Percentiles rank a stretch among this genome's conserved stretches.
These are phyloP conservation scores for Polydrusus cervinus DNA, from an alignment of 2,888 invertebrate genomes.

Conservation along the genomic window DNA sequence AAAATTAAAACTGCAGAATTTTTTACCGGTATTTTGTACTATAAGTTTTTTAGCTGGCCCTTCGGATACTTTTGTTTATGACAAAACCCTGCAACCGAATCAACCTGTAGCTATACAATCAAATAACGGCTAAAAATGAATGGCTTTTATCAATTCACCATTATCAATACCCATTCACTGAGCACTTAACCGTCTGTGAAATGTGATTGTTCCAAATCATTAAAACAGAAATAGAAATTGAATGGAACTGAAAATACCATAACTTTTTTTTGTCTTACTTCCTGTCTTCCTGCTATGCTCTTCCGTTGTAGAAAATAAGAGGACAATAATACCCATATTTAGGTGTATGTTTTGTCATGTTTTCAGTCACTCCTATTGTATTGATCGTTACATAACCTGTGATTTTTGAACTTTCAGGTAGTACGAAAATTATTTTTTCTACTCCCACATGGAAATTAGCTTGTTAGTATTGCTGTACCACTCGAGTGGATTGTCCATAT, in stretches of 20 bases:
- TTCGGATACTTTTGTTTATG: too few species aligned
- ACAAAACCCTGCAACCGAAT: too few species aligned
- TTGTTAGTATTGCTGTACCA: too few species aligned
- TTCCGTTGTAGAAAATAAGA: background rate
- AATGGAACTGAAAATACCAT: background rate
- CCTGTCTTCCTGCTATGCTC: background rate
- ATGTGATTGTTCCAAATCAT: conserved; percentile 23
- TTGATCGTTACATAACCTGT: background rate
- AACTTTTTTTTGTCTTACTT: conserved; percentile 16
- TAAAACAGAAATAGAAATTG: conserved; percentile 8
- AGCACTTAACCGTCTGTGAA: conserved; percentile 11
- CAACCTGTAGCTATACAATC: background rate
- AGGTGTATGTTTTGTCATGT: background rate
- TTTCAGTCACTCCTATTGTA: too few species aligned
- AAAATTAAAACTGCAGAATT: too few species aligned
- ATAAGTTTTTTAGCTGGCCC: too few species aligned
- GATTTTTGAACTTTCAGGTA: background rate
- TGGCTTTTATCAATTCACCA: background rate
- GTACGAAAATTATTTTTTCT: too few species aligned
- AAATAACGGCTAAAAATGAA: background rate
- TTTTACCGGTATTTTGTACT: too few species aligned
- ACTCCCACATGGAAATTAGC: too few species aligned
- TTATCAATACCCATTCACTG: background rate
- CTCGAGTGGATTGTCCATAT: too few species aligned
- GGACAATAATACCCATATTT: background rate